Evolutionary conservation across 2,797 vertebrate species (phyloP).

Genomic region (Lagodon rhomboides): DNA sequence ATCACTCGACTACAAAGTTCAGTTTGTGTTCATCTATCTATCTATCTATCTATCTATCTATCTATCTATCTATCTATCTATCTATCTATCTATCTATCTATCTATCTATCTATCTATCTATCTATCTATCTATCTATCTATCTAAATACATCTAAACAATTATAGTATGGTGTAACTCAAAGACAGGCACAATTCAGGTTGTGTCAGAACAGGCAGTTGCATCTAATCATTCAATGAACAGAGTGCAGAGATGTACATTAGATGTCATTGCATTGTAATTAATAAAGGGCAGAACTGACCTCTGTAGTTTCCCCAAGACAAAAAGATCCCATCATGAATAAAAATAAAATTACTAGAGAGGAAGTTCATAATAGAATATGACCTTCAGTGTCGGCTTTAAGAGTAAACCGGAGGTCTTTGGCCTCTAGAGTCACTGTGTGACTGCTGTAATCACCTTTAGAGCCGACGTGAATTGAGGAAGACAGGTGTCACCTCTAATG

Average conservation of each 20-base stretch:
- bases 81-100: no score
- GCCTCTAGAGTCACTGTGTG: constrained; percentile 17
- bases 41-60: no score
- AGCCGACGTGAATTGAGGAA: constrained; percentile 53
- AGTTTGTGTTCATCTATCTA: no score
- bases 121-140: background rate
- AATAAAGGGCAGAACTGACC: background rate
- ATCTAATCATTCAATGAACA: no score
- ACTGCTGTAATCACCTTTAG: constrained; percentile 50
- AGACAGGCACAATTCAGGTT: background rate
- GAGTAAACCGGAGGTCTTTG: constrained; percentile 16
- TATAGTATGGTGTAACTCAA: background rate
- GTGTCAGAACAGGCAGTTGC: background rate
- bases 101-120: no score
- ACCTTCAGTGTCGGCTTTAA: constrained; percentile 19
- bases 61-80: background rate
- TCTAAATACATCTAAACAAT: background rate
- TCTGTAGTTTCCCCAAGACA: background rate
- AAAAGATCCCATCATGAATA: background rate
- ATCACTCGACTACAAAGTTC: no score
- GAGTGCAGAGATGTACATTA: background rate
- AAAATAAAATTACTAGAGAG: background rate
- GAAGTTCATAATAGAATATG: background rate
- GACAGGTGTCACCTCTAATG: constrained; percentile 74
- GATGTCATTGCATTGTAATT: background rate